Base-by-base conservation (phyloP, 2,113 vertebrate genomes). In the Chloropsis cyanopogon region DNA sequence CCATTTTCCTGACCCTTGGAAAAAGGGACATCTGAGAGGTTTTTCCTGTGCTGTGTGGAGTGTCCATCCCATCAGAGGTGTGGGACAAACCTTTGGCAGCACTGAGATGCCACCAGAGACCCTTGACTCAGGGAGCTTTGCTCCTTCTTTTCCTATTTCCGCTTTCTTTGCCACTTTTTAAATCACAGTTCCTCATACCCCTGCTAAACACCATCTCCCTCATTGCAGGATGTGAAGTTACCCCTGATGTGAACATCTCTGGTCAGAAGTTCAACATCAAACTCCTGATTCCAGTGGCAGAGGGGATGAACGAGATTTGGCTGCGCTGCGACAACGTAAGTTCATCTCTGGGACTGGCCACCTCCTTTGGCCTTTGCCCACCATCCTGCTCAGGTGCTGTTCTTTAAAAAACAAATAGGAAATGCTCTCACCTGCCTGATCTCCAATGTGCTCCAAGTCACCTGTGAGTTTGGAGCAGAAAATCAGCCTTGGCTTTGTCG, bases 251-350 rank as follows among this genome's bases (percentile, higher is more conserved):
- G 92, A 99, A 99, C 97, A 99, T 99, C 98, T 99, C 99, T 17
- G 99, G 98, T 84, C 99, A 99, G 97, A 99, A 99, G 97, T 99
- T 99, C 96, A 99, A 99, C 97, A 99, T 99, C 97, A 99, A 99
- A 96, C 97, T 99, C 94, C 98, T 99, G 93, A 99, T 99, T 92
- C 99, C 99, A 0, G 99, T 99, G 77, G 99, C 99, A 0, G 99
- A 99, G 76, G 99, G 99, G 82, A 99, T 99, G 99, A 99, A 99
- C 50, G 99, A 99, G 97, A 99, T 99, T 93, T 99, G 99, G 99
- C 99, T 99, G 83, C 99, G 99, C 91, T 99, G 99, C 24, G 99
- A 99, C 89, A 99, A 97, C 11, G 99, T 99, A 91, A 98, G 98
- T 97, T 80, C 39, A 31, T 47, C 5, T 1, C 70, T 72, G 10